A percentile compares a stretch with the other conserved stretches of the same genome.
These are phyloP conservation scores for Ernsta delagoae DNA, from an alignment of 2,888 invertebrate genomes.

Conservation along the genomic window DNA sequence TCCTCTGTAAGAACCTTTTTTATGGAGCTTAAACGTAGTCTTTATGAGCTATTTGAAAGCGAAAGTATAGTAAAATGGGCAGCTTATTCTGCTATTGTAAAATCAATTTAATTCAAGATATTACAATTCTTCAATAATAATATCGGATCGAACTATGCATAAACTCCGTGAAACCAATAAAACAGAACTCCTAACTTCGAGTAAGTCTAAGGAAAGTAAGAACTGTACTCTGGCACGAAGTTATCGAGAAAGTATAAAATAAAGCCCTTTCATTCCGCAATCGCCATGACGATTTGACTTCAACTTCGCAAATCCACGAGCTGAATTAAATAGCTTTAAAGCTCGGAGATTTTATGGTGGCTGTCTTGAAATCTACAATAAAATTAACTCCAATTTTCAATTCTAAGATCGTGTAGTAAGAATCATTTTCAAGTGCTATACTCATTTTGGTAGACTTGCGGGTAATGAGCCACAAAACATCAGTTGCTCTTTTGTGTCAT, in stretches of 20 bases:
- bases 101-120: neutral
- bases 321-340: slow-evolving; percentile 56
- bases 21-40: slow-evolving; percentile 33
- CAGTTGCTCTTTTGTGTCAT: slow-evolving; percentile 44
- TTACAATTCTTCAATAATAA: neutral
- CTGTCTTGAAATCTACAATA: slow-evolving; percentile 53
- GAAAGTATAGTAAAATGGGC: slow-evolving; percentile 13
- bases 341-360: slow-evolving; percentile 56
- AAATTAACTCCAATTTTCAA: slow-evolving; percentile 45
- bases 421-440: slow-evolving; percentile 41
- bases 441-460: slow-evolving; percentile 41
- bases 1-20: slow-evolving; percentile 35
- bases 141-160: neutral
- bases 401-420: slow-evolving; percentile 38
- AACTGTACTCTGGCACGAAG: slow-evolving; percentile 22
- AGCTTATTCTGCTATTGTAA: neutral
- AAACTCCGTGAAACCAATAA: slow-evolving; percentile 20
- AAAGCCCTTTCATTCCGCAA: slow-evolving; percentile 38
- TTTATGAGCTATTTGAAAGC: slow-evolving; percentile 30
- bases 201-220: slow-evolving; percentile 14
- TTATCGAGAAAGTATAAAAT: slow-evolving; percentile 35
- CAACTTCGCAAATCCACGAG: slow-evolving; percentile 45
- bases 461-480: slow-evolving; percentile 60
- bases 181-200: slow-evolving; percentile 20
- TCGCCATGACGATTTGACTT: slow-evolving; percentile 41